These are phyloP conservation scores for Cydia pomonella DNA, from an alignment of 1,140 invertebrate genomes.

Conservation along the genomic window DNA sequence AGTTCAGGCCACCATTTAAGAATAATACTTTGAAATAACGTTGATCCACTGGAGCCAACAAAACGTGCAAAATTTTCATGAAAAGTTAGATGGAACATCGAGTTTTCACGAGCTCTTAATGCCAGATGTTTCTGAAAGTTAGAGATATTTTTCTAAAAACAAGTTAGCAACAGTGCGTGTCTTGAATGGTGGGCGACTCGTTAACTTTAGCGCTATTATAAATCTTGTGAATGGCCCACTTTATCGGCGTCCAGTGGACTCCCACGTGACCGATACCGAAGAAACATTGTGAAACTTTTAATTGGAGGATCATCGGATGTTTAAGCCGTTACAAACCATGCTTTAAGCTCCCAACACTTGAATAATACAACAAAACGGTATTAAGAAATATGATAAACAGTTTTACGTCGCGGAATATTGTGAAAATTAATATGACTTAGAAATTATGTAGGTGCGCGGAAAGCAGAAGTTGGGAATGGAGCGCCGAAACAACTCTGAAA, in stretches of 20 bases:
- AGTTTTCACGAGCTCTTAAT: slow-evolving; percentile 50
- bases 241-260: slow-evolving; percentile 58
- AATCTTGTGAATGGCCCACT: slow-evolving; percentile 64
- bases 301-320: slow-evolving; percentile 52
- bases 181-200: slow-evolving; percentile 58
- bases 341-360: neutral
- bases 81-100: slow-evolving; percentile 39
- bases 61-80: slow-evolving; percentile 22
- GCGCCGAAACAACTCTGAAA: slow-evolving; percentile 61
- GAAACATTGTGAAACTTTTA: slow-evolving; percentile 60
- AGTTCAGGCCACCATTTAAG: slow-evolving; percentile 3
- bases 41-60: slow-evolving; percentile 9
- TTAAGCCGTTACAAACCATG: slow-evolving; percentile 32
- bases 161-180: slow-evolving; percentile 65
- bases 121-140: slow-evolving; percentile 58
- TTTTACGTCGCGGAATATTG: neutral
- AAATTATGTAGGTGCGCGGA: slow-evolving; percentile 17
- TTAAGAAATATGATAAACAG: neutral
- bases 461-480: slow-evolving; percentile 42
- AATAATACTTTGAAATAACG: slow-evolving; percentile 17
- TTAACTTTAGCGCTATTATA: slow-evolving; percentile 69
- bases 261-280: slow-evolving; percentile 55
- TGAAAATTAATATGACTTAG: slow-evolving; percentile 11
- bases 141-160: slow-evolving; percentile 65
- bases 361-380: neutral